Base-by-base conservation (phyloP, 2,888 invertebrate species). In the Plebejus argus region DNA sequence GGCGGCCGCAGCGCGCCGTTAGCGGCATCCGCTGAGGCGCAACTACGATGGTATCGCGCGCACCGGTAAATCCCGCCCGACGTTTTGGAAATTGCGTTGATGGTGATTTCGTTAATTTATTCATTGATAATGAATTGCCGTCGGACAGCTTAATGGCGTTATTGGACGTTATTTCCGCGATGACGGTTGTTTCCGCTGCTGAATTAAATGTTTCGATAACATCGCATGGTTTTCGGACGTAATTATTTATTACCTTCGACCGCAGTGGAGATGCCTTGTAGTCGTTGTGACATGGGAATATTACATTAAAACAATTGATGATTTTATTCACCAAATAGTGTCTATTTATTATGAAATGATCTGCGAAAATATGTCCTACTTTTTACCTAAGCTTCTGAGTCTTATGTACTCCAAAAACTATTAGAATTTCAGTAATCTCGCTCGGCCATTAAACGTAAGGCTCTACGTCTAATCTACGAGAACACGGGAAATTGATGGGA, bases 71-170 rank as follows among this genome's bases (percentile, higher is more conserved):
- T 66, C 28, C 66, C 28, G 28, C 66, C 23, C 66, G 66, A 66
- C 66, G 28, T 33, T 66, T 66, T 66, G 66, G 66, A 33, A 66
- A 66, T 66, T 66, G 28, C 66, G 28, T 7, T 28, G 66, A 66
- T 66, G 66, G 66, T 66, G 28, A 66, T 28, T 66, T 33, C 15
- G 66, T 66, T 66, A 66, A 66, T 66, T 66, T 66, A 66, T 66
- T 15, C 15, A 15, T 28, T 33, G 28, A 66, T 66, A 66, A 66
- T 66, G 28, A 66, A 66, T 66, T 66, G 66, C 28, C 15, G 6
- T 66, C 28, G 66, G 66, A 66, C 66, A 66, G 66, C 20, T 53
- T 53, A 53, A 53, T 18, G 66, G 15, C 61, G 61, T 15, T 66
- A 33, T 61, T 61, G 61, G 23, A 61, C 61, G 66, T 28, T 66